Evolutionary conservation across 2,113 vertebrate species (phyloP), one percentile per base, ranked within the genome.

Genomic region (Anolis sagrei): DNA sequence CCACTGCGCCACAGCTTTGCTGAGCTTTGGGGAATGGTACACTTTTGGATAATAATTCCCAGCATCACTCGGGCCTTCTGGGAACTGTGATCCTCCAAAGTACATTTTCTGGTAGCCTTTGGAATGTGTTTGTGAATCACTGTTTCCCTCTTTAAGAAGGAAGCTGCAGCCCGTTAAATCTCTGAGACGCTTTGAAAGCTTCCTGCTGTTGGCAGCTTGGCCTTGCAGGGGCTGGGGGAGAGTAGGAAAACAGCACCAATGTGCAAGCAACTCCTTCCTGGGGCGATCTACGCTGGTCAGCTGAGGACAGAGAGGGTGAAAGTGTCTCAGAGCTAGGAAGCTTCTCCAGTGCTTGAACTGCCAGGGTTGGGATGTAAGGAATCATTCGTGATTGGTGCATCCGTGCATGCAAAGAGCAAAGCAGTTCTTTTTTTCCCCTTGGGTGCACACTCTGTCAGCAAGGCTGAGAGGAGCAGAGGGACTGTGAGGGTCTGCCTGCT

Each of bases 391-490:
- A 54, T 39, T 19, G 58, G 48, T 66, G 61, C 72, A 75, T 75
- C 69, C 69, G 32, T 79, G 44, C 80, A 48, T 73, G 86, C 81
- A n/a, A 64, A 73, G 64, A 49, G 39, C n/a, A n/a, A 68, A 51
- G 54, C 66, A 72, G 51, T 27, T 5, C 10, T 27, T 36, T 51
- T 39, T 66, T 66, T 27, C 18, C 29, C 6, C 86, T 51, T 36
- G 66, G 36, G 77, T 36, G 66, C 58, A 66, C 77, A 66, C 77
- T 80, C 39, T 62, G n/a, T 66, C 32, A 64, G 66, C 51, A 36
- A 7, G 21, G n/a, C 36, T 51, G 81, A 70, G 75, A 84, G 68
- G 27, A 34, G 69, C 16, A 44, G 75, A 61, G 29, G n/a, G 66
- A 64, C 64, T 62, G 14, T 61, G 21, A 78, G 49, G 44, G 81